Evolutionary conservation across 2,113 vertebrate species (phyloP).

Genomic region (Tupaia chinensis): DNA sequence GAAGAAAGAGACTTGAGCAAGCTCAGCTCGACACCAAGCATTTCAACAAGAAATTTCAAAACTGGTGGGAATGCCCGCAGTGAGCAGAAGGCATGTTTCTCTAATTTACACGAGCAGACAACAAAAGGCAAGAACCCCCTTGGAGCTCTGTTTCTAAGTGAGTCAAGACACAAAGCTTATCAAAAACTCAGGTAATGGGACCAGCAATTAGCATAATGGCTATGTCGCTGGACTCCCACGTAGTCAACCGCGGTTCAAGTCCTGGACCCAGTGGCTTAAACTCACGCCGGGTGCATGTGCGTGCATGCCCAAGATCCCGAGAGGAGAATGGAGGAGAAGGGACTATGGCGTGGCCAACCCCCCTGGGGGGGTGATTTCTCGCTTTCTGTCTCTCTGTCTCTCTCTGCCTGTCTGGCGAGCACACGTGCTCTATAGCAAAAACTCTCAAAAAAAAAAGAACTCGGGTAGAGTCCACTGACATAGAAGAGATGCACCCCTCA

Average conservation of each 20-base stretch:
- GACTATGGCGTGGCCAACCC: no score
- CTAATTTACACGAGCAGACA: neutral
- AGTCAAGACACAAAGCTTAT: slow-evolving; percentile 39
- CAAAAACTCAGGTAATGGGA: neutral
- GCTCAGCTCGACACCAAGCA: neutral
- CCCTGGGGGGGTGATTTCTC: no score
- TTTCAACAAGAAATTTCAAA: neutral
- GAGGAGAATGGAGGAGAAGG: no score
- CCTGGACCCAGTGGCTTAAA: no score
- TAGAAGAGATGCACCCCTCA: neutral
- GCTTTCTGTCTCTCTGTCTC: no score
- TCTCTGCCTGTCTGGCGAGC: no score
- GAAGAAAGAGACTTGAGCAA: neutral
- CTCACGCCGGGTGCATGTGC: no score
- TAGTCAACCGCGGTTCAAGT: no score
- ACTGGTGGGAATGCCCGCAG: neutral
- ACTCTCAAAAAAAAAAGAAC: neutral
- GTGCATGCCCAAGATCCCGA: no score
- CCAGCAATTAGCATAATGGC: no score
- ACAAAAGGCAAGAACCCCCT: neutral
- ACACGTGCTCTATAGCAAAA: no score
- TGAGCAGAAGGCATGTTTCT: neutral
- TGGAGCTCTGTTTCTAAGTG: neutral
- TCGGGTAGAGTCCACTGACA: neutral
- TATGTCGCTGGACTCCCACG: no score